phyloP scores from a whole-genome alignment of 2,797 vertebrate species.

The Pogonophryne albipinna region DNA sequence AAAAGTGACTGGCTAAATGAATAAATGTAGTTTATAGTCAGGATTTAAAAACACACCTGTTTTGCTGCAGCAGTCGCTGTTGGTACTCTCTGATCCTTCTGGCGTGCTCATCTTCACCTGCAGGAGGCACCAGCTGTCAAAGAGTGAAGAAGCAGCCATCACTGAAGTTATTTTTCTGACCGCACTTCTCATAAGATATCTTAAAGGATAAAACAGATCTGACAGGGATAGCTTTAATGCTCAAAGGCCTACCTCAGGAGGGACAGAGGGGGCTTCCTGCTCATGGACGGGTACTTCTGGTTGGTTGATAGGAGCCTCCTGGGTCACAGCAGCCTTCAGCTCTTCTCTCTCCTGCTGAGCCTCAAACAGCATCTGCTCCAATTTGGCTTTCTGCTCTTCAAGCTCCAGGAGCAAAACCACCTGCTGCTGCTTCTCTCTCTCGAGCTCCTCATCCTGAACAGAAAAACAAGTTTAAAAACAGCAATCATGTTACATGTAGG shows the following conservation, averaged over 20 bases:
- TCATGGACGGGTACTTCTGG: conserved; percentile 40
- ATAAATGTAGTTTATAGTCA: background rate
- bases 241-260: conserved; percentile 46
- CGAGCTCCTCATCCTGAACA: conserved; percentile 87
- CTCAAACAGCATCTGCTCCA: conserved; percentile 86
- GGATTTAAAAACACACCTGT: conserved; percentile 70
- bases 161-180: background rate
- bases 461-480: background rate
- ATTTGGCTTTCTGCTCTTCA: conserved; percentile 85
- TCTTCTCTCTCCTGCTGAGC: conserved; percentile 76
- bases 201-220: too few species aligned
- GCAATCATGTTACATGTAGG: background rate
- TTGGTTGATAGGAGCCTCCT: conserved; percentile 17
- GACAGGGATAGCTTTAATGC: background rate
- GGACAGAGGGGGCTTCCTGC: conserved; percentile 36
- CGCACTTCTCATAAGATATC: background rate
- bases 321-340: conserved; percentile 67
- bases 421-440: conserved; percentile 90
- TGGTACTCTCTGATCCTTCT: conserved; percentile 87
- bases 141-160: background rate
- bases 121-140: conserved; percentile 33
- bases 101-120: conserved; percentile 73
- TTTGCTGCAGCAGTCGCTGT: conserved; percentile 89
- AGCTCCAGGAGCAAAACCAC: conserved; percentile 87
- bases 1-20: background rate